These are phyloP conservation scores for Chelon labrosus DNA, from an alignment of 2,797 vertebrate genomes.

Conservation along the genomic window DNA sequence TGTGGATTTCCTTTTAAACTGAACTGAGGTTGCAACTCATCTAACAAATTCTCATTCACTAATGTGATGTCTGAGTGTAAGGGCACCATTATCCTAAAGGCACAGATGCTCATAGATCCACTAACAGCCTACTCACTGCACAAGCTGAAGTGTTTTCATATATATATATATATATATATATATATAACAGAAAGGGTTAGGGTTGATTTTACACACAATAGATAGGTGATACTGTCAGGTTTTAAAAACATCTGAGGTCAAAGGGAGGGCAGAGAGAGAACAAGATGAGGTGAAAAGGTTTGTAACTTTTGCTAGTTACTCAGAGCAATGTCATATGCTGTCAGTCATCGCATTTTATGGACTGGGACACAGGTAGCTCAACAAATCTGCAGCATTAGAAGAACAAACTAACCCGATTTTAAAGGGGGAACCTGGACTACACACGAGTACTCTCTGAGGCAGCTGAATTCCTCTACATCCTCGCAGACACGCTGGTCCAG, in stretches of 20 bases:
- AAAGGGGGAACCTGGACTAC: constrained; percentile 16
- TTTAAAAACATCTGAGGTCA: constrained; percentile 27
- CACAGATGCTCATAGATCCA: not conserved
- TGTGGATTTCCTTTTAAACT: not conserved
- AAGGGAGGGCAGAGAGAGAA: constrained; percentile 9
- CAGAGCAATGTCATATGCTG: constrained; percentile 3
- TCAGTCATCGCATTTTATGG: constrained; percentile 27
- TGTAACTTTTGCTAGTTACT: constrained; percentile 16
- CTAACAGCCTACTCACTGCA: not conserved
- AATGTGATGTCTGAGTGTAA: constrained; percentile 42
- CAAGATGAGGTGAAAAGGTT: not conserved
- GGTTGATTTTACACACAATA: not conserved
- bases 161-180: too few species aligned
- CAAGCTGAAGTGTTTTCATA: not conserved
- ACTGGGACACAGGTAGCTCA: not conserved
- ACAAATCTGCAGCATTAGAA: constrained; percentile 9
- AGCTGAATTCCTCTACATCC: constrained; percentile 53
- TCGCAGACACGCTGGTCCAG: constrained; percentile 49
- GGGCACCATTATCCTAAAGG: constrained; percentile 21
- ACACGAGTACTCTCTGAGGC: constrained; percentile 12
- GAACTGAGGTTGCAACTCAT: not conserved
- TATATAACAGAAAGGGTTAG: not conserved
- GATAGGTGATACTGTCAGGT: constrained; percentile 12
- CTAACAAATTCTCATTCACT: constrained; percentile 32
- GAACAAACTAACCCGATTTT: constrained; percentile 31